Base-by-base conservation (phyloP, 2,797 vertebrate genomes). In the Falco peregrinus region DNA sequence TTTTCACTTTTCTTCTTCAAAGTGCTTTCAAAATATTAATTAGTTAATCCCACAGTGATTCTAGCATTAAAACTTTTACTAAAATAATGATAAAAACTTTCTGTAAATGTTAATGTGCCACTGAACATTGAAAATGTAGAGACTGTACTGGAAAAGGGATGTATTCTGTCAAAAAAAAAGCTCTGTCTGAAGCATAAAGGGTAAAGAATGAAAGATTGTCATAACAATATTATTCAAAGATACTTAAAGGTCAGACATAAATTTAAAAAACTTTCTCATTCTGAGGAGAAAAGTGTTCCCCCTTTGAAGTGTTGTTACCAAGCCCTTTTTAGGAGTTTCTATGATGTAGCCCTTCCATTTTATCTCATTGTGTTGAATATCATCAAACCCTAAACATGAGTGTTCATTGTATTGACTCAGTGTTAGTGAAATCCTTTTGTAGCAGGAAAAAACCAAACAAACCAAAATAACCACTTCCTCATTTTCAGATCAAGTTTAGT, bases 21-120 rank as follows among this genome's bases (percentile, higher is more conserved):
- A 86, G 25, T 65, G 28, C 10, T 95, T 95, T 82, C 81, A 82
- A 95, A 91, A 91, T 82, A 90, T 81, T 87, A 92, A 95, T 94
- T 79, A 95, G 59, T 63, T 92, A 95, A 92, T 93, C 63, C 74
- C 53, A 35, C 16, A 28, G 45, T 88, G 78, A 91, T 75, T 86
- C 41, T 84, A 43, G 41, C 78, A 84, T 88, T 96, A 79, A 86
- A 48, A 79, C 4, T 47, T 88, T 15, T 74, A 41, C 39, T 68
- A 48, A 12, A 80, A 37, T 59, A 73, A 76, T 37, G 20, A 87
- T 68, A 89, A 88, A 91, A 91, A 70, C 4, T 87, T 94, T 75
- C 47, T 67, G 83, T 84, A 95, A 96, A 95, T 74, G 65, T 82
- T 96, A 89, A 88, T 70, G 64, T 76, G 26, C 21, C 48, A 47